phyloP scores from a whole-genome alignment of 2,888 invertebrate genomes.

The Boloria selene region DNA sequence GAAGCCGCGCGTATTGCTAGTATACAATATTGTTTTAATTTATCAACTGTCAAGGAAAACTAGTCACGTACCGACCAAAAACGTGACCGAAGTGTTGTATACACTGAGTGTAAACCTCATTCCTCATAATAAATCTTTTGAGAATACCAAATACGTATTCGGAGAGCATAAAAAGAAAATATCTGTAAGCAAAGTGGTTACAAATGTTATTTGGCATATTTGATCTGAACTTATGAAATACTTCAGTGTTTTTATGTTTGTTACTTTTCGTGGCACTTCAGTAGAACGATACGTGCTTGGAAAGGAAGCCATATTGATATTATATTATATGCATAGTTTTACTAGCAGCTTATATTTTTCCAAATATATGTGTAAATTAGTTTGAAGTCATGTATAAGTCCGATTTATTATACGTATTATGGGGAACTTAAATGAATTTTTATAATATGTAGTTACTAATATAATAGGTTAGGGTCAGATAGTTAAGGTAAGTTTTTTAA shows the following conservation, averaged over 20 bases:
- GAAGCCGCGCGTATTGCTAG: no score
- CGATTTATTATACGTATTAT: no score
- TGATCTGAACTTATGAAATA: background rate
- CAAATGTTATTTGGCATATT: slow-evolving; percentile 1
- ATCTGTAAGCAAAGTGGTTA: background rate
- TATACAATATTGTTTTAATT: slow-evolving; percentile 14
- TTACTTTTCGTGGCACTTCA: background rate
- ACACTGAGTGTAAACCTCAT: slow-evolving; percentile 15
- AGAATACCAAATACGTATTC: slow-evolving; percentile 15
- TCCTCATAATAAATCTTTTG: slow-evolving; percentile 7
- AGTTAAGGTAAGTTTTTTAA: no score
- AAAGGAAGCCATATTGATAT: background rate
- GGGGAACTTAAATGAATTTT: no score
- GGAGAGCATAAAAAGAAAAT: background rate
- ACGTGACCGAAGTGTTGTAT: slow-evolving; percentile 9
- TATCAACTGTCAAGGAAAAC: slow-evolving; percentile 11
- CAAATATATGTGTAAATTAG: no score
- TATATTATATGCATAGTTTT: no score
- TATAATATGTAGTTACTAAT: no score
- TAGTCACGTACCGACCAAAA: slow-evolving; percentile 8
- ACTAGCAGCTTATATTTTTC: no score
- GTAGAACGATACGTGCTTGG: slow-evolving; percentile 8
- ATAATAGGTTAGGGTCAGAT: no score
- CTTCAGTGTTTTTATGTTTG: background rate
- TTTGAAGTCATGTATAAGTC: no score